phyloP scores from a whole-genome alignment of 2,797 vertebrate species.

The Dendrocincla fuliginosa region DNA sequence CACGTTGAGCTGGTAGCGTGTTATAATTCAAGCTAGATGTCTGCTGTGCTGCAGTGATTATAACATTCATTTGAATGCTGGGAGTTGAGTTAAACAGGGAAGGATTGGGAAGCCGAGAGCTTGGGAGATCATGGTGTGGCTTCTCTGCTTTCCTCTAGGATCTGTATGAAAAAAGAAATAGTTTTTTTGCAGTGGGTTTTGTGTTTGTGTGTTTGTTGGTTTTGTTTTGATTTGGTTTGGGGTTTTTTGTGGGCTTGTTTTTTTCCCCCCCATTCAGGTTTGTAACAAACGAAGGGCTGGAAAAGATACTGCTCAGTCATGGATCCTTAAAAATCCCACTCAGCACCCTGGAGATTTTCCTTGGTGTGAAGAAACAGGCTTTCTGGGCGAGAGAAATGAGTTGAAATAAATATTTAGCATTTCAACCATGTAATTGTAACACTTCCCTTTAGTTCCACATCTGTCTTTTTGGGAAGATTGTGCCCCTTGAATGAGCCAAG shows the following conservation, averaged over 20 bases:
- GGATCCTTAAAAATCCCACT: not conserved
- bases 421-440: not conserved
- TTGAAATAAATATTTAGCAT: not conserved
- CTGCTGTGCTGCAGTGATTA: not conserved
- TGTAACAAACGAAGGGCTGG: not conserved
- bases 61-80: constrained; percentile 4
- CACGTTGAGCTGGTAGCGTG: not conserved
- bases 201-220: not conserved
- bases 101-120: not conserved
- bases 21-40: constrained; percentile 41
- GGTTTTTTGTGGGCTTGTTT: fast-evolving
- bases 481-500: not conserved
- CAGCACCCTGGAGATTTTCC: not conserved
- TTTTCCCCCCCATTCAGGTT: fast-evolving
- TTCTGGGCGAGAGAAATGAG: not conserved
- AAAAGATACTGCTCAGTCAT: not conserved
- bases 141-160: not conserved
- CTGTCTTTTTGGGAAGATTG: not conserved
- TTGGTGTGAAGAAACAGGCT: not conserved
- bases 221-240: not conserved
- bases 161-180: not conserved
- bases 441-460: not conserved
- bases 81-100: not conserved
- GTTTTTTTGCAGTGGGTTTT: no score
- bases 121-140: not conserved